phyloP scores from a whole-genome alignment of 2,797 vertebrate species.

The Pipistrellus kuhlii region DNA sequence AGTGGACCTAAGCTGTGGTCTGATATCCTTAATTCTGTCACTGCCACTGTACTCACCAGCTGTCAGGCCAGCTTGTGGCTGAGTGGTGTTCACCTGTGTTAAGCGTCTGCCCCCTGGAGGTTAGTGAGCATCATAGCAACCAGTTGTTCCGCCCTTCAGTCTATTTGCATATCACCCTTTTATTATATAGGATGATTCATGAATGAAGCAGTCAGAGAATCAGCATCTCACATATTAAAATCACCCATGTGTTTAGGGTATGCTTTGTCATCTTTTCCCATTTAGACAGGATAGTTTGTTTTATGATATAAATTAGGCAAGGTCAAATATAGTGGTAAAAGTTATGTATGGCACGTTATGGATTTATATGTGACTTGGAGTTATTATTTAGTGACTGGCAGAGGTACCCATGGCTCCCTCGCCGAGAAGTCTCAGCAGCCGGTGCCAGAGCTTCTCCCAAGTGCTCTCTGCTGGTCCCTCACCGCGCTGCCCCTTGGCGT shows the following conservation, averaged over 20 bases:
- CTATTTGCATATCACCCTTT: no score
- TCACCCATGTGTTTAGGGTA: not conserved
- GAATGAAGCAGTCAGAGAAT: not conserved
- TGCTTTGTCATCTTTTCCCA: not conserved
- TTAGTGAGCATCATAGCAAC: no score
- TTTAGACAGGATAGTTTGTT: not conserved
- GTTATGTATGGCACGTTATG: not conserved
- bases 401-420: not conserved
- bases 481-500: conserved; percentile 30
- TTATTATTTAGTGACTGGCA: not conserved
- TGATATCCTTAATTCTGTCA: no score
- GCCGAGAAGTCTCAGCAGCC: not conserved
- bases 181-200: not conserved
- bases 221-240: not conserved
- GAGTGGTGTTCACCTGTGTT: no score
- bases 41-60: no score
- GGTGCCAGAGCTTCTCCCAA: not conserved
- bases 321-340: not conserved
- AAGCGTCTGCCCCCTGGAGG: no score
- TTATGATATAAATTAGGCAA: not conserved
- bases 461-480: not conserved
- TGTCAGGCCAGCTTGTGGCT: no score
- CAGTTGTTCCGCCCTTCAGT: fast-evolving
- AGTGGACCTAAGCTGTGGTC: no score
- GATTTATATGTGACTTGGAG: conserved; percentile 18